phyloP scores from a whole-genome alignment of 2,113 vertebrate species.

The Macroglossus sobrinus region DNA sequence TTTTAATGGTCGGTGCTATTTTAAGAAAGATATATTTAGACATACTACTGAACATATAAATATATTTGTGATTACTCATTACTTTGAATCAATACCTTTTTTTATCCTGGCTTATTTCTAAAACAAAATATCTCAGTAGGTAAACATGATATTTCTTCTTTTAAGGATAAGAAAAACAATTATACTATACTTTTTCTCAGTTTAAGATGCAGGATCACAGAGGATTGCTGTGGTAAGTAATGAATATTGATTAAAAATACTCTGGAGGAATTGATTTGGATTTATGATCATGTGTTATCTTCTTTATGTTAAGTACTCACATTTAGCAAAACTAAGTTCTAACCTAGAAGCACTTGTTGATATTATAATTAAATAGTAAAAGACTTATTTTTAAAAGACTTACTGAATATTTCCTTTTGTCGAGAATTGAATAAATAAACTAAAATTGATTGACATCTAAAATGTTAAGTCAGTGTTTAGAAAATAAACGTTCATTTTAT shows the following conservation, averaged over 20 bases:
- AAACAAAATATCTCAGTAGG: constrained; percentile 32
- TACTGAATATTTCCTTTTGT: background rate
- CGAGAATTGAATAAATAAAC: background rate
- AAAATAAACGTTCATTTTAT: constrained; percentile 7
- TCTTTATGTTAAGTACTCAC: constrained; percentile 5
- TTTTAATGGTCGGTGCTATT: constrained; percentile 38
- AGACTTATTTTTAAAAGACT: background rate
- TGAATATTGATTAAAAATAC: background rate
- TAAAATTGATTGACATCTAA: background rate
- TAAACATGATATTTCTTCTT: constrained; percentile 9
- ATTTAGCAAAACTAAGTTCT: background rate
- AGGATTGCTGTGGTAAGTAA: background rate
- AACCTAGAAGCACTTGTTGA: background rate
- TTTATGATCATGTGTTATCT: background rate
- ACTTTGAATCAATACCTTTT: constrained; percentile 48
- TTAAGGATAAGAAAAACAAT: background rate
- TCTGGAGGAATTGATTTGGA: background rate
- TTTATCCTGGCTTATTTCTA: constrained; percentile 3
- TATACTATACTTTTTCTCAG: background rate
- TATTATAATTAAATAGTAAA: constrained; percentile 14
- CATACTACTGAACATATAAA: constrained; percentile 55
- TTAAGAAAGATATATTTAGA: constrained; percentile 68
- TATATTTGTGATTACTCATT: constrained; percentile 60
- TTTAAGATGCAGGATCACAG: background rate
- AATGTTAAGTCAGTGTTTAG: background rate